phyloP scores from a whole-genome alignment of 1,140 invertebrate species.

The Prorops nasuta region DNA sequence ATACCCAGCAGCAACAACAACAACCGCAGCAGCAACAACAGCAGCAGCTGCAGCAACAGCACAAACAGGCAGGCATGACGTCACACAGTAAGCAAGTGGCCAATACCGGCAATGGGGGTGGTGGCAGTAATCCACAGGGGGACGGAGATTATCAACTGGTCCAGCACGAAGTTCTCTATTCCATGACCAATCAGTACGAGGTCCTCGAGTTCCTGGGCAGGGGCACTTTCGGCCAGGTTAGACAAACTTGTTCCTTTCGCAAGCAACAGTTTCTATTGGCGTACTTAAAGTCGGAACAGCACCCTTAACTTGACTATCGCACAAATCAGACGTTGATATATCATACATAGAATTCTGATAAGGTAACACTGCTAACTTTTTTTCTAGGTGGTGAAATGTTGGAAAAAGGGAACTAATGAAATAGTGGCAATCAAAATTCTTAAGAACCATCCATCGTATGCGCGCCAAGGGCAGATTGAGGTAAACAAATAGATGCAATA shows the following conservation, averaged over 20 bases:
- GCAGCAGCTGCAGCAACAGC: constrained; percentile 37
- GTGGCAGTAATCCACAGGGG: constrained; percentile 69
- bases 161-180: constrained; percentile 97
- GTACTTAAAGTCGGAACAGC: too few relatives aligned
- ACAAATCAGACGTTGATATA: too few relatives aligned
- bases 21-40: constrained; percentile 41
- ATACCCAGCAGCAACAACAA: constrained; percentile 40
- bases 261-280: too few relatives aligned
- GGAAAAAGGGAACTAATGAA: constrained; percentile 99
- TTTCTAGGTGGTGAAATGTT: constrained; percentile 94
- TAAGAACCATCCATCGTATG: constrained; percentile 99
- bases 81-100: constrained; percentile 69
- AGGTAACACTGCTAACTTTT: too few relatives aligned
- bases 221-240: constrained; percentile 94
- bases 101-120: constrained; percentile 52
- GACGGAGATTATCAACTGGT: constrained; percentile 98
- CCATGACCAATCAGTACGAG: constrained; percentile 89
- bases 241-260: background rate
- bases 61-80: constrained; percentile 63
- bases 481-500: constrained; percentile 55
- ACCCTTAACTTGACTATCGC: too few relatives aligned
- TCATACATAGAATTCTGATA: too few relatives aligned
- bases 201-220: constrained; percentile 98
- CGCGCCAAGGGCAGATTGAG: constrained; percentile 99
- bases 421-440: constrained; percentile 99